These are phyloP conservation scores for Seriola aureovittata DNA, from an alignment of 2,113 vertebrate species.

Conservation along the genomic window DNA sequence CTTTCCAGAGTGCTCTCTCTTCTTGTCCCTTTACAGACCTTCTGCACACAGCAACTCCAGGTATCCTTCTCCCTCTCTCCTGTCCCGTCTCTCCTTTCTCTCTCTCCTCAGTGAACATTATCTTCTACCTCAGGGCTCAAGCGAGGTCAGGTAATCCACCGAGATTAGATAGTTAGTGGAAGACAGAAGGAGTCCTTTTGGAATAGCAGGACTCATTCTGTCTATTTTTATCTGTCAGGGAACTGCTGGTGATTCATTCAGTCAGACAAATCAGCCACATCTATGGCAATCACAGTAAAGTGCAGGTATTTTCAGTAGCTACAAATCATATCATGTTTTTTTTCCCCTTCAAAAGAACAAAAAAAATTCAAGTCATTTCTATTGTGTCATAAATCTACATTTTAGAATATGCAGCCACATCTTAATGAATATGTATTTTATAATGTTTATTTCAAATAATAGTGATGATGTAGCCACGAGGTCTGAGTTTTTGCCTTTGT, in stretches of 20 bases:
- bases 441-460: background rate
- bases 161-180: slow-evolving; percentile 63
- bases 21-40: background rate
- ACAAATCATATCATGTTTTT: too few species aligned
- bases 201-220: slow-evolving; percentile 17
- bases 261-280: background rate
- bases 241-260: background rate
- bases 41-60: background rate
- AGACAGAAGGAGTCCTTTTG: slow-evolving; percentile 27
- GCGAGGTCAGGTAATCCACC: slow-evolving; percentile 63
- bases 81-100: slow-evolving; percentile 9
- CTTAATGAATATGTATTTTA: background rate
- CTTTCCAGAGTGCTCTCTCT: slow-evolving; percentile 41
- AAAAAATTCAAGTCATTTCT: background rate
- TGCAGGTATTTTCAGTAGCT: too few species aligned
- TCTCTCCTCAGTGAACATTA: slow-evolving; percentile 15
- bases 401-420: background rate
- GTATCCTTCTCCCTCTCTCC: background rate
- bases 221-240: slow-evolving; percentile 55
- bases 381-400: background rate
- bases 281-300: background rate
- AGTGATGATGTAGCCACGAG: background rate
- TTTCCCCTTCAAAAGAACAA: too few species aligned
- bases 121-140: slow-evolving; percentile 24
- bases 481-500: background rate